These are phyloP conservation scores for Sebastes vulpes DNA, from an alignment of 2,797 vertebrate species.

Conservation along the genomic window DNA sequence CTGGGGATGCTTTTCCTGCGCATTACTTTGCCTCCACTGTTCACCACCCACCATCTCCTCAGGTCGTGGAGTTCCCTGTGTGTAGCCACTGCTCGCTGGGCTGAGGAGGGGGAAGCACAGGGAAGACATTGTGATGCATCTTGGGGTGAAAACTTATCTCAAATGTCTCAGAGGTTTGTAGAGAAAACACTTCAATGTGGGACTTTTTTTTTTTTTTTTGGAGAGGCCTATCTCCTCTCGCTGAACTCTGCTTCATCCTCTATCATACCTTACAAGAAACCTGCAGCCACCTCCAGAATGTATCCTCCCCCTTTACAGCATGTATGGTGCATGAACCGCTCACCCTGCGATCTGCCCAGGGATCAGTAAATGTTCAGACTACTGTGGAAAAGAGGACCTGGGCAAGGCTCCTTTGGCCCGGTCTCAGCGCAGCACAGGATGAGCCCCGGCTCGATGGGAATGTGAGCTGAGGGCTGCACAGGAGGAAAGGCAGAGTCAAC, in stretches of 20 bases:
- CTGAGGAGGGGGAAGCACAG: slow-evolving; percentile 60
- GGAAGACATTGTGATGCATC: slow-evolving; percentile 90
- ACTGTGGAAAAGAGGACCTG: slow-evolving; percentile 47
- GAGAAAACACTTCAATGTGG: slow-evolving; percentile 93
- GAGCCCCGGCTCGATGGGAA: slow-evolving; percentile 83
- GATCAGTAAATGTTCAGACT: slow-evolving; percentile 46
- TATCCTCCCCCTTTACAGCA: slow-evolving; percentile 12
- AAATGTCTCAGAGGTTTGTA: slow-evolving; percentile 93
- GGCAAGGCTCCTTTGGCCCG: slow-evolving; percentile 34
- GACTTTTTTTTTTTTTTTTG: slow-evolving; percentile 74
- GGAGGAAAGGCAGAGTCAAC: slow-evolving; percentile 89
- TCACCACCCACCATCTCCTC: slow-evolving; percentile 85
- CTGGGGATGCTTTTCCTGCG: slow-evolving; percentile 91
- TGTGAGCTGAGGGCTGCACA: slow-evolving; percentile 87
- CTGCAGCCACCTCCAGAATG: slow-evolving; percentile 8
- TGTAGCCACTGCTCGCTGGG: slow-evolving; percentile 84
- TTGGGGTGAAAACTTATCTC: slow-evolving; percentile 87
- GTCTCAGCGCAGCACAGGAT: slow-evolving; percentile 61
- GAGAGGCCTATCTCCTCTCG: slow-evolving; percentile 52
- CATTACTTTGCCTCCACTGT: slow-evolving; percentile 84
- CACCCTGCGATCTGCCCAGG: slow-evolving; percentile 8
- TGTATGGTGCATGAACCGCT: slow-evolving; percentile 26
- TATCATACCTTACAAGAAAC: slow-evolving; percentile 28
- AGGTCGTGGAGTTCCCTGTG: slow-evolving; percentile 82
- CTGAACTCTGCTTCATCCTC: slow-evolving; percentile 65